Evolutionary conservation across 2,888 invertebrate species (phyloP), one percentile per base, ranked within the genome.

Genomic region (Nephrotoma guestfalica): DNA sequence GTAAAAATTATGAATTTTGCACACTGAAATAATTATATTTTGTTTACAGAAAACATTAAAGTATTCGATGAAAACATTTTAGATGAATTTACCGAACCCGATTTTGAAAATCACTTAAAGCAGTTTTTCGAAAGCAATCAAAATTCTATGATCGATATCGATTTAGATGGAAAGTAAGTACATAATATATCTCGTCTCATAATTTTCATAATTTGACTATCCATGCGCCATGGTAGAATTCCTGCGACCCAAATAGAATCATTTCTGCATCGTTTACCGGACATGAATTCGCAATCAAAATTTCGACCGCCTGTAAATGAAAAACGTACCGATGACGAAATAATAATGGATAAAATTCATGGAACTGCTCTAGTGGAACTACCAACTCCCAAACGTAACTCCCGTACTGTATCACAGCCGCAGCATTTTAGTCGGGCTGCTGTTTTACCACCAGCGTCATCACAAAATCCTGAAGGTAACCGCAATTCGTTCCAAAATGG

Each of bases 141-240:
- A 88, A 91, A 89, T 86, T 89, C 88, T 9, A 88, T 90, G 7
- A 87, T 90, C 41, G 94, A 94, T 89, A 90, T 90, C 85, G 93
- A 93, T 89, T 89, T 94, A 88, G 94, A 94, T 91, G 93, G 93
- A 89, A 92, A 92, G 93, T 93, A 90, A 90, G 91, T 86, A 40
- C 13, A 43, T n/a, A 57, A 86, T 45, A 86, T 45, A n/a, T 7
- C 0, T 40, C n/a, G 15, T 41, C n/a, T 15, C 11, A 51, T 7
- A 6, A 86, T 47, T 86, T 40, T 2, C 13, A 40, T 40, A 40
- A 43, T 42, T 13, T 47, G 30, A 30, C 30, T 47, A 9, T 15
- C 6, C 15, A 15, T 15, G 15, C 18, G 6, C 71, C 4, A 11
- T 84, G 86, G 6, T 42, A 91, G 91, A 89, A 90, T 91, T 85